Base-by-base conservation (phyloP, 37 sponge, comb jelly and placozoan genomes). In the Geodia barretti region DNA sequence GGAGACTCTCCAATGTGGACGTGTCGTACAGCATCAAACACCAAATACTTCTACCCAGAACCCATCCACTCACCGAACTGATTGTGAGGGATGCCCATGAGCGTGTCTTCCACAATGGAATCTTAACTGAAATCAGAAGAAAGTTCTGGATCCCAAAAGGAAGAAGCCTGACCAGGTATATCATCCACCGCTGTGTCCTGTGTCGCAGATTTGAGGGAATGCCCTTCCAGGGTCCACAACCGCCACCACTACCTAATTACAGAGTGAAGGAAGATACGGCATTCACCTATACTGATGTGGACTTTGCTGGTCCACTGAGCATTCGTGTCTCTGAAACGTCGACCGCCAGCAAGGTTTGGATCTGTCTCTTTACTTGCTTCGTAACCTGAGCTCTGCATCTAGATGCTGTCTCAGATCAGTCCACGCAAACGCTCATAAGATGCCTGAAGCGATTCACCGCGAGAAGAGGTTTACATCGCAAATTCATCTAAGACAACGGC, bases 371-470 rank as follows among this genome's bases (percentile, higher is more conserved):
- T 38, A 85, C 85, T 4, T 85, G 85, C 31, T 85, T 47, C 70
- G 85, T 85, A 21, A 85, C 78, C 25, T 59, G 78, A 69, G 77
- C 78, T 8, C 72, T 77, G 9, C 77, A 77, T 54, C 24, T 85
- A 4, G 85, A 85, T 69, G 40, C 41, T 60, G 85, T 85, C 17
- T 72, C 62, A 24, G 72, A 85, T 35, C 63, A 39, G 71, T 70
- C 85, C 24, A 70, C 78, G 8, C 42, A 35, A 17, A 31, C 72
- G 14, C 77, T 85, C 28, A 58, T 85, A n/a, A 8, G 39, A 0
- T 39, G 77, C 21, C 61, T 76, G 62, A 76, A 61, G 33, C 4
- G 38, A 3, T 76, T 76, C 64, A 74, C 74, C 34, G 25, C 74
- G 9, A 3, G 74, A 54, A 34, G 74, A 21, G 58, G 74, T 25